Evolutionary conservation across 2,888 invertebrate genomes (phyloP).

Genomic region (Odontothrips loti): DNA sequence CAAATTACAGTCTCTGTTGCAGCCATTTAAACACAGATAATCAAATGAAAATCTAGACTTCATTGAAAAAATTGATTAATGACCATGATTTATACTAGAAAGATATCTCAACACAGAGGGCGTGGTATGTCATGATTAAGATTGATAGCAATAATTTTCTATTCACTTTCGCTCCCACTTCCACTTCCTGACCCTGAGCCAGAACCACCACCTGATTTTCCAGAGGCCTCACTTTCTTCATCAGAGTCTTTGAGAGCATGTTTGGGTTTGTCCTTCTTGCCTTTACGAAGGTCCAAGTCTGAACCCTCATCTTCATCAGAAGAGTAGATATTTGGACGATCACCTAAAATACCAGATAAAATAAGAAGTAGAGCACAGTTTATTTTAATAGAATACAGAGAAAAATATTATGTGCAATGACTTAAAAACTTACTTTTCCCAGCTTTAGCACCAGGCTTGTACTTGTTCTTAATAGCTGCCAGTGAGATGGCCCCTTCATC

Average conservation of each 20-base stretch:
- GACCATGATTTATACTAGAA: conserved; percentile 39
- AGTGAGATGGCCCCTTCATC: conserved; percentile 90
- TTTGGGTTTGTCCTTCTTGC: conserved; percentile 67
- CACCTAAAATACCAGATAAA: conserved; percentile 45
- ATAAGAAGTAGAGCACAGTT: conserved; percentile 27
- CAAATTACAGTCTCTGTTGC: no score
- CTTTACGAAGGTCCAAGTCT: conserved; percentile 59
- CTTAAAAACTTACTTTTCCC: conserved; percentile 33
- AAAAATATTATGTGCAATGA: not conserved
- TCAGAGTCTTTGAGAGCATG: conserved; percentile 73
- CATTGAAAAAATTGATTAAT: conserved; percentile 40
- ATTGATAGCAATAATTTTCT: not conserved
- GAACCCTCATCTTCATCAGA: conserved; percentile 77
- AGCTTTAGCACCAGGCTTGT: conserved; percentile 53
- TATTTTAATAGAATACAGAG: conserved; percentile 27
- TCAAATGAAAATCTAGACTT: not conserved
- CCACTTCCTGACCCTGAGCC: conserved; percentile 48
- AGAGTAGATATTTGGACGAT: conserved; percentile 71
- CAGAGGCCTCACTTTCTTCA: conserved; percentile 47
- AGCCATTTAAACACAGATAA: not conserved
- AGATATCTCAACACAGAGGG: no score
- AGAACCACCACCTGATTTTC: conserved; percentile 40
- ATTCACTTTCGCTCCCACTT: conserved; percentile 46
- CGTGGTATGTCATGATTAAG: no score
- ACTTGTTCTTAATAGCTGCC: conserved; percentile 91